Conservation (phyloP, 2,888 invertebrate genomes). For the Cryptus viduatorius region DNA sequence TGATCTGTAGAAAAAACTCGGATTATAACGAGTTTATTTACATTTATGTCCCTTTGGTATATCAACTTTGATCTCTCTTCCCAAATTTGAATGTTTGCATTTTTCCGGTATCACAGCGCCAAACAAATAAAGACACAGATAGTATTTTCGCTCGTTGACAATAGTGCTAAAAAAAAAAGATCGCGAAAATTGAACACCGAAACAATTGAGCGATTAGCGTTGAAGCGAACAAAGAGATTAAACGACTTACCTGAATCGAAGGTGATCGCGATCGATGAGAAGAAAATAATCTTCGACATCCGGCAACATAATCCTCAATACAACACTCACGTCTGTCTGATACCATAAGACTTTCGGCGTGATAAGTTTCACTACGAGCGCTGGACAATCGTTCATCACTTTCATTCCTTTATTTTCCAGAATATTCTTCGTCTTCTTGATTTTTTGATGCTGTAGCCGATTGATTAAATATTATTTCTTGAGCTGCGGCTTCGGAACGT, state of each 20-base stretch:
- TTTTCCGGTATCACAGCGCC: conserved; percentile 79
- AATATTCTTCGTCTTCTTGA: no score
- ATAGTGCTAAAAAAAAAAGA: conserved; percentile 74
- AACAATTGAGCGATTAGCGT: neutral
- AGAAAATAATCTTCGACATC: conserved; percentile 79
- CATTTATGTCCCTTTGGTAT: conserved; percentile 80
- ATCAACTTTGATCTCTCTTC: conserved; percentile 79
- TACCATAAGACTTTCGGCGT: conserved; percentile 80
- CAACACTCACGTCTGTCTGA: conserved; percentile 78
- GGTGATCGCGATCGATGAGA: conserved; percentile 73
- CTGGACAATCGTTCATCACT: conserved; percentile 44
- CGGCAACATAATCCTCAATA: conserved; percentile 76
- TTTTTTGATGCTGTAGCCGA: no score
- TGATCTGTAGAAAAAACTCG: neutral
- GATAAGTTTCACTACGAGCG: conserved; percentile 5
- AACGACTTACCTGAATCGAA: conserved; percentile 78
- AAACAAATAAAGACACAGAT: conserved; percentile 77
- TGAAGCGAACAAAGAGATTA: neutral
- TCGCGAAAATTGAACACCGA: neutral
- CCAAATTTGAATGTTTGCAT: conserved; percentile 75
- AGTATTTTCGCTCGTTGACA: conserved; percentile 74
- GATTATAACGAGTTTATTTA: conserved; percentile 62
- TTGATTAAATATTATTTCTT: no score
- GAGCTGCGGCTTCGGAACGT: no score
- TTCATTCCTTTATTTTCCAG: neutral